phyloP scores from a whole-genome alignment of 2,888 invertebrate genomes.

The Leucophora obtusa region DNA sequence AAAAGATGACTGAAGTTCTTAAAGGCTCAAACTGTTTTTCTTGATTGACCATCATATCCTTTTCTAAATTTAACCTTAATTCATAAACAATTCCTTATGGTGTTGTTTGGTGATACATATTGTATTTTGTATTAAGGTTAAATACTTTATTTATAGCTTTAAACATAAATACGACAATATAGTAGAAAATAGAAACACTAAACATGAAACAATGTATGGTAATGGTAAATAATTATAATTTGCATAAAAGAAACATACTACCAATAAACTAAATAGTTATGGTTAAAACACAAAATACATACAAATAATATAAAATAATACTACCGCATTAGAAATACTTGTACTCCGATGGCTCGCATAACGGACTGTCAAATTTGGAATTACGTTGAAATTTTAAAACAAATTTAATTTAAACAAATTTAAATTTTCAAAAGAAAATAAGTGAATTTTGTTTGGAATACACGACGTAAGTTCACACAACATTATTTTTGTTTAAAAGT shows the following conservation, averaged over 20 bases:
- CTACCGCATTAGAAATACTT: conserved; percentile 26
- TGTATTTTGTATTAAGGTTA: conserved; percentile 14
- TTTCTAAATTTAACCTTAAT: background rate
- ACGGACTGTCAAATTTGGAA: no score
- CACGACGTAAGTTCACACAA: no score
- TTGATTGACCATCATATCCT: background rate
- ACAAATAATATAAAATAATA: conserved; percentile 9
- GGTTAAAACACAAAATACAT: background rate
- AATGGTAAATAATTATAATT: conserved; percentile 13
- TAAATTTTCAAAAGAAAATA: no score
- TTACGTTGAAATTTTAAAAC: no score
- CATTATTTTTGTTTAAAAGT: no score
- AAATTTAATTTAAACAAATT: no score
- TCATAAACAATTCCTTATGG: background rate
- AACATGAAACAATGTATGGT: conserved; percentile 18
- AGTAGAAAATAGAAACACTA: background rate
- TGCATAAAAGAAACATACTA: conserved; percentile 14
- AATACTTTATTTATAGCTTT: conserved; percentile 9
- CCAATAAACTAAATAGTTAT: conserved; percentile 5
- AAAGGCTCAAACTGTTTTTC: no score
- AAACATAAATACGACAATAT: conserved; percentile 7
- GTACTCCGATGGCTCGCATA: background rate
- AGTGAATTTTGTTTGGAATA: no score
- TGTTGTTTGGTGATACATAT: background rate
- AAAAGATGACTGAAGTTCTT: no score